A percentile compares a stretch with the other conserved stretches of the same genome.
Evolutionary conservation across 2,113 vertebrate genomes (phyloP).

Genomic region (Athene cunicularia): DNA sequence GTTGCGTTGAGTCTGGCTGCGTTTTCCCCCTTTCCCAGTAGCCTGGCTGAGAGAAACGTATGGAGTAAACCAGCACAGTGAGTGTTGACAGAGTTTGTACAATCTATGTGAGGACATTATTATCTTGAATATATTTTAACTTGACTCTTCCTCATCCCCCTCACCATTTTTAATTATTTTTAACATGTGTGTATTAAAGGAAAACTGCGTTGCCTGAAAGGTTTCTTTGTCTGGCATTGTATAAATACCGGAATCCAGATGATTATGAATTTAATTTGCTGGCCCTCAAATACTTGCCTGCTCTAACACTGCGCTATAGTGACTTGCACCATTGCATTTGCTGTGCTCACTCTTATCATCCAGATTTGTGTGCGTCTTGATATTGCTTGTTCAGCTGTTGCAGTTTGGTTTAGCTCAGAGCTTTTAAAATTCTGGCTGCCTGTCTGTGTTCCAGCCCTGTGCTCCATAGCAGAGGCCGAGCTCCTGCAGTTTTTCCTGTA

Average conservation of each 20-base stretch:
- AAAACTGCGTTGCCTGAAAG: neutral
- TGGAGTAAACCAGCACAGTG: neutral
- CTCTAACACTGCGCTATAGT: conserved; percentile 9
- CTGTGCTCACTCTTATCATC: conserved; percentile 21
- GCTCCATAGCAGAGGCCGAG: neutral
- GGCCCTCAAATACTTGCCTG: conserved; percentile 13
- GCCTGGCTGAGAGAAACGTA: neutral
- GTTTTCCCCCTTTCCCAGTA: neutral
- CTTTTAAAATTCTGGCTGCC: neutral
- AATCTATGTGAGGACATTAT: neutral
- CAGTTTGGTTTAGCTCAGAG: conserved; percentile 3
- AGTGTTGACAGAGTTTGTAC: neutral
- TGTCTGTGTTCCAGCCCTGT: neutral
- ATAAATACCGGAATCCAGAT: neutral
- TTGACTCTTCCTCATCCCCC: neutral
- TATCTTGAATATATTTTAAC: neutral
- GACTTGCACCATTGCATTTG: conserved; percentile 34
- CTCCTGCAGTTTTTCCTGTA: neutral
- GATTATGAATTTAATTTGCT: neutral
- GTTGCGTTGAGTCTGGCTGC: neutral
- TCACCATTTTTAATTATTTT: neutral
- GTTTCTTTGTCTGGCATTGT: neutral
- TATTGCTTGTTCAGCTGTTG: conserved; percentile 48
- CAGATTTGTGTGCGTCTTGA: neutral
- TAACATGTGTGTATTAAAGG: neutral